Percentiles rank a stretch among this genome's conserved stretches.
These are phyloP conservation scores for Agrotis clavis DNA, from an alignment of 2,888 invertebrate species.

Conservation along the genomic window DNA sequence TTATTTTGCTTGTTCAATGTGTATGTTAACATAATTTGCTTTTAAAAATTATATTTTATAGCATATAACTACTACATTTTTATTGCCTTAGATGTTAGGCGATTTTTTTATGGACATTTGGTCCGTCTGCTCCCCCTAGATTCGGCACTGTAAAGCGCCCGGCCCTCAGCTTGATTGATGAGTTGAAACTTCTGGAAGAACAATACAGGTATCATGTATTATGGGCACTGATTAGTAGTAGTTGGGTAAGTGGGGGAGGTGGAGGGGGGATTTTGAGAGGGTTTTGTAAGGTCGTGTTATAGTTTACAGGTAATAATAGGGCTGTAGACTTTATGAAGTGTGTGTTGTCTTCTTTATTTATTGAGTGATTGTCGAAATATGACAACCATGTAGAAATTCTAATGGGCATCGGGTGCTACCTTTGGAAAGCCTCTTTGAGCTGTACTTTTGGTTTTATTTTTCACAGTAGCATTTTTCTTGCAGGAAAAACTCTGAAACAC, in stretches of 20 bases:
- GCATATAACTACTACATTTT: no score
- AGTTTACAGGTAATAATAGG: not conserved
- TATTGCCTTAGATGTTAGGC: no score
- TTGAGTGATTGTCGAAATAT: not conserved
- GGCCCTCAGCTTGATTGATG: conserved; percentile 78
- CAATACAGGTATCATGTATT: conserved; percentile 61
- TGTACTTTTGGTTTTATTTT: no score
- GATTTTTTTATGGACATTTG: no score
- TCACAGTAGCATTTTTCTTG: no score
- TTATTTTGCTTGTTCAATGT: no score
- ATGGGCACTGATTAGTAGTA: conserved; percentile 58
- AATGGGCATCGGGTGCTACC: no score
- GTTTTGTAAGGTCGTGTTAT: not conserved
- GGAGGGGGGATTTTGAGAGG: conserved; percentile 37
- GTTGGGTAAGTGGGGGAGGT: conserved; percentile 7
- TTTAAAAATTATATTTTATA: no score
- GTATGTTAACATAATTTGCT: no score
- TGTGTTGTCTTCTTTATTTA: not conserved
- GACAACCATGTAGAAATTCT: not conserved
- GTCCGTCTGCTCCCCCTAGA: no score
- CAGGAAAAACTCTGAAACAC: no score
- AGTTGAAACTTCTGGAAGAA: conserved; percentile 71
- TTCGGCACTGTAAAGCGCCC: conserved; percentile 49
- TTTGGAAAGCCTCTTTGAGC: no score
- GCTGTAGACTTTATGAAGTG: not conserved